Conservation (phyloP, 2,113 vertebrate species). For the Propithecus coquereli region DNA sequence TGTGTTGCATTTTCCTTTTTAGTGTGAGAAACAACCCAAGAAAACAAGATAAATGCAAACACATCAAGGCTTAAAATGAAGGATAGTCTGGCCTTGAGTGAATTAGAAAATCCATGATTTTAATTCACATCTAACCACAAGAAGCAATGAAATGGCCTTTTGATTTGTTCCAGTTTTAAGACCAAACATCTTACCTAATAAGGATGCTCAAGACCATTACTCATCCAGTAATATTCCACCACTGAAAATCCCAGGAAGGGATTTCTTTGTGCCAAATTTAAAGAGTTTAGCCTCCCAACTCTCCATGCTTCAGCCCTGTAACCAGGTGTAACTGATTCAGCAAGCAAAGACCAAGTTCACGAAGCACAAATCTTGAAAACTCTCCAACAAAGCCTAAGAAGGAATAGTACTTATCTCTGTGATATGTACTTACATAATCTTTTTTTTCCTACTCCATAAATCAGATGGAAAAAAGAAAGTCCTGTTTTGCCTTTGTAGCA, state of each 20-base stretch:
- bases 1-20: neutral
- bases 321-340: conserved; percentile 5
- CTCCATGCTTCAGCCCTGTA: neutral
- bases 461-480: neutral
- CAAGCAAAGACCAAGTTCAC: neutral
- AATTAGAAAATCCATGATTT: conserved; percentile 50
- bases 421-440: neutral
- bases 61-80: conserved; percentile 48
- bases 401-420: neutral
- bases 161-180: conserved; percentile 61
- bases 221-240: conserved; percentile 23
- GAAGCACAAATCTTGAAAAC: neutral
- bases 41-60: conserved; percentile 53
- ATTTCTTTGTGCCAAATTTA: conserved; percentile 15
- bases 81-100: conserved; percentile 7
- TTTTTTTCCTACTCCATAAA: neutral
- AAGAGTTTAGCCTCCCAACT: neutral
- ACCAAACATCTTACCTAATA: conserved; percentile 47
- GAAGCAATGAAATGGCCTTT: conserved; percentile 42
- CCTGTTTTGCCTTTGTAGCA: conserved; percentile 9
- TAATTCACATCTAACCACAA: conserved; percentile 46
- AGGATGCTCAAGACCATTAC: conserved; percentile 12
- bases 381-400: neutral
- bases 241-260: conserved; percentile 9
- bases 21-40: conserved; percentile 35